Base-by-base conservation (phyloP, 2,797 vertebrate genomes). In the Neostethus bicornis region DNA sequence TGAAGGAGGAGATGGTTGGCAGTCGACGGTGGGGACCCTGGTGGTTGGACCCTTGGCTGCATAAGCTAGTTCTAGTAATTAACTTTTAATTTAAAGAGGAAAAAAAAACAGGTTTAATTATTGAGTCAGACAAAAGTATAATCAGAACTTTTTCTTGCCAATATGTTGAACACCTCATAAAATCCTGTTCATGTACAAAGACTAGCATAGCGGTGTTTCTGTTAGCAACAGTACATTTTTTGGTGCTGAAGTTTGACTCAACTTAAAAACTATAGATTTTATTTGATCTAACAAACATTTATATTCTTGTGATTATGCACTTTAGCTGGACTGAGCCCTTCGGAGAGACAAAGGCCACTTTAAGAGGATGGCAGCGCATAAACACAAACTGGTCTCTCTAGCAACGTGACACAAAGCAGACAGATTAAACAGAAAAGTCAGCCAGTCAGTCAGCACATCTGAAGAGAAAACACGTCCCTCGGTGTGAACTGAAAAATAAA, bases 81-180 rank as follows among this genome's bases (percentile, higher is more conserved):
- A n/a, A n/a, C n/a, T n/a, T n/a, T n/a, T n/a, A n/a, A n/a, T n/a
- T n/a, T n/a, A n/a, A 37, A 66, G 59, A 62, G 6, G 23, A 49
- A 55, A 71, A 16, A 68, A 26, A 63, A 20, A 4, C 21, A 5
- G 4, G 34, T 29, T n/a, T n/a, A n/a, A n/a, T n/a, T n/a, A n/a
- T n/a, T n/a, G n/a, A n/a, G n/a, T n/a, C n/a, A n/a, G n/a, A n/a
- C n/a, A n/a, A n/a, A n/a, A n/a, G 34, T 64, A 41, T 57, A 64
- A 78, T 82, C 46, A 35, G 20, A 31, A 57, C 45, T 68, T 28
- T 84, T 87, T 90, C 91, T 92, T 89, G 76, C 65, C 79, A 82
- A 81, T 86, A 84, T 82, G 62, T 79, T 74, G 70, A 83, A 90
- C 86, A 91, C 75, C 80, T 91, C 75, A 85, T 75, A 85, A 87